Conservation (phyloP, 1,140 invertebrate species). For the Tribolium madens region DNA sequence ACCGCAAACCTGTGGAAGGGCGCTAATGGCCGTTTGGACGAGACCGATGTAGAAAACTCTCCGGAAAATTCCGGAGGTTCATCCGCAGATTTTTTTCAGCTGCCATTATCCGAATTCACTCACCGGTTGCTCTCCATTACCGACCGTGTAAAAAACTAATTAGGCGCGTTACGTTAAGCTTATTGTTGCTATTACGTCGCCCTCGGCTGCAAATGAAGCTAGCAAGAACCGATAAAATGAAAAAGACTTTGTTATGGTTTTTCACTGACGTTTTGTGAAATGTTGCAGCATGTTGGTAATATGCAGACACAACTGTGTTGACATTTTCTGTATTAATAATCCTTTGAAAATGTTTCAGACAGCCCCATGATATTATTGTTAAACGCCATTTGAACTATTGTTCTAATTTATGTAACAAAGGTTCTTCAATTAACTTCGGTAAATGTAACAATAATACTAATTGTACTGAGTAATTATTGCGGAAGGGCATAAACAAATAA, state of each 20-base stretch:
- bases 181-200: slow-evolving; percentile 14
- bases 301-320: background rate
- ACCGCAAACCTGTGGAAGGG: slow-evolving; percentile 49
- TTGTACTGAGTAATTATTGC: background rate
- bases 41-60: slow-evolving; percentile 32
- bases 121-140: slow-evolving; percentile 16
- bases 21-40: slow-evolving; percentile 46
- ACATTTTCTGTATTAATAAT: slow-evolving; percentile 1
- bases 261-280: background rate
- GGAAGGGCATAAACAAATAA: slow-evolving; percentile 10
- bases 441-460: slow-evolving; percentile 35
- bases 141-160: slow-evolving; percentile 10
- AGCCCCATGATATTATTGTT: background rate
- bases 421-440: background rate
- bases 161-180: slow-evolving; percentile 8
- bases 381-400: slow-evolving; percentile 13
- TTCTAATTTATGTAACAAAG: slow-evolving; percentile 25
- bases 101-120: background rate
- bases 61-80: slow-evolving; percentile 18
- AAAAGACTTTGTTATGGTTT: background rate
- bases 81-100: background rate
- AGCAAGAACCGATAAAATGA: slow-evolving; percentile 5
- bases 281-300: background rate
- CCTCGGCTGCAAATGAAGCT: background rate
- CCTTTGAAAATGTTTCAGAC: background rate